A percentile compares a stretch with the other conserved stretches of the same genome.
phyloP scores from a whole-genome alignment of 2,888 invertebrate species.

The Drosophila helvetica region DNA sequence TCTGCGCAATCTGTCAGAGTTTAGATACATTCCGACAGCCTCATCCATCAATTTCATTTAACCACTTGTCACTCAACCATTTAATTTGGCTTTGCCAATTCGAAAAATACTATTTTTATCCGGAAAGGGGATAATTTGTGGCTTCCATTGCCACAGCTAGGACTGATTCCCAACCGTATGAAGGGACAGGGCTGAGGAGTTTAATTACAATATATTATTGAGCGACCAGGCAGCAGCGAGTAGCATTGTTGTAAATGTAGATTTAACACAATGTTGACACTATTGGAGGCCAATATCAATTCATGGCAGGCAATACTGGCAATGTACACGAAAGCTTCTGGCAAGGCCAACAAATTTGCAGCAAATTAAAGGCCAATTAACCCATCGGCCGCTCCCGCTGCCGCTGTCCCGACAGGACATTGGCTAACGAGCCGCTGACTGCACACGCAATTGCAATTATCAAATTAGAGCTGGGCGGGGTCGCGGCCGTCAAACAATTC shows the following conservation, averaged over 20 bases:
- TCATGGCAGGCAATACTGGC: not conserved
- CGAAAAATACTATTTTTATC: not conserved
- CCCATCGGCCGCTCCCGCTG: constrained; percentile 48
- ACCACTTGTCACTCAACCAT: constrained; percentile 57
- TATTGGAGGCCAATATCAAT: constrained; percentile 2
- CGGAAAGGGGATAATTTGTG: constrained; percentile 3
- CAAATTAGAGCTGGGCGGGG: constrained; percentile 60
- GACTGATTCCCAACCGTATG: constrained; percentile 11
- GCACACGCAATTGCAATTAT: constrained; percentile 72
- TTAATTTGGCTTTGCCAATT: constrained; percentile 35
- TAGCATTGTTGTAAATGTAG: constrained; percentile 22
- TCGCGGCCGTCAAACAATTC: constrained; percentile 35
- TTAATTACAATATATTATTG: constrained; percentile 22
- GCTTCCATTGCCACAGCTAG: not conserved
- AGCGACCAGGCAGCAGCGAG: no score
- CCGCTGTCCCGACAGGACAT: not conserved
- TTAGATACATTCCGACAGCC: constrained; percentile 52
- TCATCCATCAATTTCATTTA: constrained; percentile 80
- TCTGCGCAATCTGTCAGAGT: constrained; percentile 75
- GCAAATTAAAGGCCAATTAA: constrained; percentile 73
- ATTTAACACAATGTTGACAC: constrained; percentile 37
- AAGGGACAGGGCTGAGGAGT: not conserved
- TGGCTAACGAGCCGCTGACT: constrained; percentile 44
- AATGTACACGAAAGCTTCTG: constrained; percentile 10
- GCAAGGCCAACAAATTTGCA: constrained; percentile 61